Percentiles rank a stretch among this genome's conserved stretches.
Conservation (phyloP, 2,888 invertebrate genomes). For the Noctua janthina region DNA sequence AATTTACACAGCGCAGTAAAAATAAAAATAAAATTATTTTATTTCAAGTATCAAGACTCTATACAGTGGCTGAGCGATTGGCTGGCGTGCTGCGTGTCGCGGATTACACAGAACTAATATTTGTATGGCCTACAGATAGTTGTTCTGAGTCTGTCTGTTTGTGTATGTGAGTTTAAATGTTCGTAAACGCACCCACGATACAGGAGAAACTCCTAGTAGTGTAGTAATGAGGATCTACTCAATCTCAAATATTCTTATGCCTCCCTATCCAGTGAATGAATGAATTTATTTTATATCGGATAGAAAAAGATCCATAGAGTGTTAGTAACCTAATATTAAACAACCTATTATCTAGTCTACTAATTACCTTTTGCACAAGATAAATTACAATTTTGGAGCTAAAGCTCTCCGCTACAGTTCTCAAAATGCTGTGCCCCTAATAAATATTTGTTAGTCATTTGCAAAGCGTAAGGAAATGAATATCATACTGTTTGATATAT, state of each 20-base stretch:
- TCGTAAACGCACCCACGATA: background rate
- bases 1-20: background rate
- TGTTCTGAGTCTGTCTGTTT: background rate
- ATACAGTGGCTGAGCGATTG: background rate
- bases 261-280: too few species aligned
- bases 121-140: background rate
- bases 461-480: constrained; percentile 28
- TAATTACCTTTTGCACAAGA: too few species aligned
- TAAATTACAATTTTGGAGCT: too few species aligned
- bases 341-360: too few species aligned
- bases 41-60: too few species aligned
- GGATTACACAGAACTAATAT: too few species aligned
- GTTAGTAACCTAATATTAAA: too few species aligned
- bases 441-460: constrained; percentile 24
- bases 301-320: too few species aligned
- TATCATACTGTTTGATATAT: constrained; percentile 40
- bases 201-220: background rate
- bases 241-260: background rate
- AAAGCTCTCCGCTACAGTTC: too few species aligned
- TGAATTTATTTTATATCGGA: too few species aligned
- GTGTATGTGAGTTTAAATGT: background rate
- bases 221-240: background rate
- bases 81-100: background rate
- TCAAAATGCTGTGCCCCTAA: too few species aligned
- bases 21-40: too few species aligned